Conservation (phyloP, 2,797 vertebrate species). For the Myotis pilosus region DNA sequence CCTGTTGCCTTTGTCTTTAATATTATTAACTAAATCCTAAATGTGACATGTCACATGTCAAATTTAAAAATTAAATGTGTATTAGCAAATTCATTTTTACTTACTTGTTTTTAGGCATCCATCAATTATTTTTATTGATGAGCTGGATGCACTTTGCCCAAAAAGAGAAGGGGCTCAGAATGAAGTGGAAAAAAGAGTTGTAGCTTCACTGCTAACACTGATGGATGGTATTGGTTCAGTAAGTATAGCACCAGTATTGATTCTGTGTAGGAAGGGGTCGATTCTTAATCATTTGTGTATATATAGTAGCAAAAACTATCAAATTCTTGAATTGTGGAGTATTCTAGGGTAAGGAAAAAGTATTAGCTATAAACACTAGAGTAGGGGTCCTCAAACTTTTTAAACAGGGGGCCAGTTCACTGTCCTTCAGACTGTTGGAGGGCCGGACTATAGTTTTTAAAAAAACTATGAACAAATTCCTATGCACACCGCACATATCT, state of each 20-base stretch:
- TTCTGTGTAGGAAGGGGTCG: background rate
- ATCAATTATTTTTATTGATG: slow-evolving; percentile 97
- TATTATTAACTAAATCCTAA: slow-evolving; percentile 14
- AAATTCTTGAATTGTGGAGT: background rate
- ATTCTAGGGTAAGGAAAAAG: background rate
- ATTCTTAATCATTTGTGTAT: background rate
- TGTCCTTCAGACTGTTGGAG: too few species aligned
- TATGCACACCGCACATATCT: too few species aligned
- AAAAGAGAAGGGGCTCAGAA: slow-evolving; percentile 94
- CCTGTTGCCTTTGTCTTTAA: slow-evolving; percentile 11
- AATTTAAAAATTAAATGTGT: slow-evolving; percentile 18
- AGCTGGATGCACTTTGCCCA: slow-evolving; percentile 95
- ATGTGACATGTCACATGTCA: background rate
- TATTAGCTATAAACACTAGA: background rate
- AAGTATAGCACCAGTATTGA: slow-evolving; percentile 75
- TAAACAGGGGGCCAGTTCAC: too few species aligned
- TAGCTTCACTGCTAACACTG: slow-evolving; percentile 94
- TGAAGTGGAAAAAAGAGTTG: slow-evolving; percentile 97
- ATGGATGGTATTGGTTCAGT: slow-evolving; percentile 98
- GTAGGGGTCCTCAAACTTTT: too few species aligned
- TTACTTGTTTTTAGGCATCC: slow-evolving; percentile 84
- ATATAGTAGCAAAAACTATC: background rate
- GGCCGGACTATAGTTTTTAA: too few species aligned
- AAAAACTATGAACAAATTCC: too few species aligned
- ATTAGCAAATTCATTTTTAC: slow-evolving; percentile 22